Evolutionary conservation across 2,888 invertebrate species (phyloP).

Genomic region (Prenolepis imparis): DNA sequence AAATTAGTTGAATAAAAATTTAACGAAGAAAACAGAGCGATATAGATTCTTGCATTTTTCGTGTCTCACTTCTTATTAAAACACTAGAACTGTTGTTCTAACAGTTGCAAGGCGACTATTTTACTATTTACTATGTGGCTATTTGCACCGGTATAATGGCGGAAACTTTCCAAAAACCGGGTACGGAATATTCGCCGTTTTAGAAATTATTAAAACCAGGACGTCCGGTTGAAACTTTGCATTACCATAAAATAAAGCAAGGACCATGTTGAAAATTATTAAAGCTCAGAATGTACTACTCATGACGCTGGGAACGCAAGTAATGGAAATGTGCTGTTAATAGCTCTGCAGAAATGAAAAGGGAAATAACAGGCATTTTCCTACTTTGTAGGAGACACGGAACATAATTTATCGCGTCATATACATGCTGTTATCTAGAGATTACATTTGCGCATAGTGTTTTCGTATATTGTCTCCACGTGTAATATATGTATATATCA

Average conservation of each 20-base stretch:
- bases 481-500: not conserved
- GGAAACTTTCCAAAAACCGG: constrained; percentile 47
- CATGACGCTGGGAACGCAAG: constrained; percentile 52
- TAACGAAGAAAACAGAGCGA: not conserved
- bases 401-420: constrained; percentile 28
- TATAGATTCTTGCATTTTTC: constrained; percentile 12
- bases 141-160: constrained; percentile 20
- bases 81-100: not conserved
- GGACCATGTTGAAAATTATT: constrained; percentile 55
- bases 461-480: not conserved
- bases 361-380: constrained; percentile 55
- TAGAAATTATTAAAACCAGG: constrained; percentile 57
- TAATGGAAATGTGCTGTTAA: constrained; percentile 57
- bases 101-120: constrained; percentile 18
- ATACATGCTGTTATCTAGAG: constrained; percentile 17
- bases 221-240: constrained; percentile 50
- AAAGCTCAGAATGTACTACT: constrained; percentile 44
- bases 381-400: constrained; percentile 37
- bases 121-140: not conserved
- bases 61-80: constrained; percentile 6
- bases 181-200: not conserved
- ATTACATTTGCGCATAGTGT: constrained; percentile 21
- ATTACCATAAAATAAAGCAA: constrained; percentile 52
- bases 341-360: constrained; percentile 51
- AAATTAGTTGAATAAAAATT: too few relatives aligned